These are phyloP conservation scores for Arctia plantaginis DNA, from an alignment of 2,888 invertebrate species.

Conservation along the genomic window DNA sequence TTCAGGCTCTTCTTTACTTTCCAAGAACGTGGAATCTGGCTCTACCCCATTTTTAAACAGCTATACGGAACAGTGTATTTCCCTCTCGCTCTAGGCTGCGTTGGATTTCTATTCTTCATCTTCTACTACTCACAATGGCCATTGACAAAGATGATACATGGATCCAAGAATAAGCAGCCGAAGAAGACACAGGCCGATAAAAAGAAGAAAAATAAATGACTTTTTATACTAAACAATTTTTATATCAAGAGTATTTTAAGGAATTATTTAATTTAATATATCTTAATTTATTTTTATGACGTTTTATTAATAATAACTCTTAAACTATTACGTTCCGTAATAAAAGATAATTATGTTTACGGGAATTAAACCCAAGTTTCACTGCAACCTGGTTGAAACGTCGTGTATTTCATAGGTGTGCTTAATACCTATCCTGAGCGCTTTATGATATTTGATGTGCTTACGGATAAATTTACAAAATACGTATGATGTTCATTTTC, in stretches of 20 bases:
- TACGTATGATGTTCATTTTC: too few relatives aligned
- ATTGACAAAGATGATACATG: conserved; percentile 55
- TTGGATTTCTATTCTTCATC: conserved; percentile 37
- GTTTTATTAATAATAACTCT: not conserved
- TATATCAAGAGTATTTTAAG: not conserved
- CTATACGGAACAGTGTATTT: conserved; percentile 66
- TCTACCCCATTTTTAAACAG: conserved; percentile 69
- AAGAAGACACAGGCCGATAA: conserved; percentile 28
- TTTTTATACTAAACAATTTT: not conserved
- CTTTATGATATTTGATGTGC: too few relatives aligned
- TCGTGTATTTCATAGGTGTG: too few relatives aligned
- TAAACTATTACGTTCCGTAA: not conserved
- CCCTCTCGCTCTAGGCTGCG: conserved; percentile 41
- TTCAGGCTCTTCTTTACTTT: conserved; percentile 75
- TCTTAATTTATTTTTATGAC: not conserved
- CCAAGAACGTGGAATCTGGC: conserved; percentile 64
- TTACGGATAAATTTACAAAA: too few relatives aligned
- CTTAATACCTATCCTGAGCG: too few relatives aligned
- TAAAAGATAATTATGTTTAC: too few relatives aligned
- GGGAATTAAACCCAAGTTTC: too few relatives aligned
- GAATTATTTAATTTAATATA: not conserved
- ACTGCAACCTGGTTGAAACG: too few relatives aligned
- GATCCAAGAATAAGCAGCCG: conserved; percentile 22
- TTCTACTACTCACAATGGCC: conserved; percentile 71
- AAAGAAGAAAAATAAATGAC: conserved; percentile 11